Base-by-base conservation (phyloP, 2,797 vertebrate species). In the Myotis myotis region DNA sequence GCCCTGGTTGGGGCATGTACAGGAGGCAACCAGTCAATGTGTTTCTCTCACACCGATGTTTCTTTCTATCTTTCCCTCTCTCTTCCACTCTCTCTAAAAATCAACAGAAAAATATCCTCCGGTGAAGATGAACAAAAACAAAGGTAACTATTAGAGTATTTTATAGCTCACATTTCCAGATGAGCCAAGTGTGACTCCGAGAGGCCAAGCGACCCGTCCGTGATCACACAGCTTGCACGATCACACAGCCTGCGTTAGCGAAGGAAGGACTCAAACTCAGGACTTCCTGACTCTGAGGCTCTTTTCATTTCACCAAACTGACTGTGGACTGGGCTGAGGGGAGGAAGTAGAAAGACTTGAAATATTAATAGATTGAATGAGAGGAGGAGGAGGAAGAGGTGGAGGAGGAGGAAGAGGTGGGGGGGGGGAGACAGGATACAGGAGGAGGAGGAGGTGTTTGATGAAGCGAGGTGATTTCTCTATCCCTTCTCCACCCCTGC, bases 391-490 rank as follows among this genome's bases (percentile, higher is more conserved):
- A 33, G 47, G 66, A 89, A 17, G 30, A 51, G 47, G 20, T 15
- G 6, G 47, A 86, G 41, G 33, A 28, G 28, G 44, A n/a, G 41
- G 44, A n/a, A 3, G 36, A 3, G 36, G 36, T 2, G 49, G 68
- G 33, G 49, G 8, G 33, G 38, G 19, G 57, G 66, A 57, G 13
- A n/a, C 17, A 66, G 16, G 33, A 38, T 0, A 17, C 0, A 38
- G 4, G 51, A 55, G 19, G 28, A 33, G 30, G 78, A 95, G 68
- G 81, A 87, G 41, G 47, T 25, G 22, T 51, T 72, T 84, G 91
- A 89, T 79, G 47, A 80, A 93, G 57, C 11, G 6, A 87, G 78
- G 44, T 78, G 33, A 79, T 95, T 94, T 94, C 49, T 25, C 41
- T 86, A 6, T 38, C 20, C 83, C 44, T 89, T 79, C 79, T 70